Base-by-base conservation (phyloP, 2,113 vertebrate species). In the Eonycteris spelaea region DNA sequence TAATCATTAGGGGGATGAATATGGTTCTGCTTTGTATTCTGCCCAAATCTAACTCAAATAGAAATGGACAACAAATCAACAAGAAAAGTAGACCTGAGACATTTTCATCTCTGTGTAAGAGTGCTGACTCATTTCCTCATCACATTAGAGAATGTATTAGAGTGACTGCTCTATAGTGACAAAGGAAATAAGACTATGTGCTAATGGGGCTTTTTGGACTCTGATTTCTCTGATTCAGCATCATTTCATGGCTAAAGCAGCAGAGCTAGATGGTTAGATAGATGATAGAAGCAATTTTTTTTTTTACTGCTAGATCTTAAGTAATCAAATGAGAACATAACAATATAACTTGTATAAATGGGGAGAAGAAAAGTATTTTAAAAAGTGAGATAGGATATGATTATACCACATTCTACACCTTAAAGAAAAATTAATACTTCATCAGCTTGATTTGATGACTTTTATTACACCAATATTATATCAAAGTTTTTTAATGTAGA, bases 51-150 rank as follows among this genome's bases (percentile, higher is more conserved):
- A 89, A 88, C 74, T 94, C 93, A 96, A 91, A 97, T 86, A 89
- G 82, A 93, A 95, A 7, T 40, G 88, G 96, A 96, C 87, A 96
- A 65, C 80, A 94, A 97, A 90, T 97, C 87, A 96, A 94, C 84
- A 95, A 77, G 86, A 68, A 92, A 96, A 92, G 68, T n/a, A 63
- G 61, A 77, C 84, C 67, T 21, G 33, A 61, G 91, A 84, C 43
- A 57, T 48, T 45, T 95, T 24, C 43, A n/a, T n/a, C 28, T 85
- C n/a, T 51, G 1, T 18, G 12, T 53, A 43, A 67, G 40, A 90
- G 19, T 82, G 95, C 94, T 96, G 95, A 97, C 87, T 97, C 95
- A 94, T 83, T 93, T 90, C n/a, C 94, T 95, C 92, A 86, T 84
- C 63, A 70, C 85, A 82, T 92, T 88, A 97, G 35, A 82, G 55